Evolutionary conservation across 2,888 invertebrate genomes (phyloP).

Genomic region (Elegia similella): DNA sequence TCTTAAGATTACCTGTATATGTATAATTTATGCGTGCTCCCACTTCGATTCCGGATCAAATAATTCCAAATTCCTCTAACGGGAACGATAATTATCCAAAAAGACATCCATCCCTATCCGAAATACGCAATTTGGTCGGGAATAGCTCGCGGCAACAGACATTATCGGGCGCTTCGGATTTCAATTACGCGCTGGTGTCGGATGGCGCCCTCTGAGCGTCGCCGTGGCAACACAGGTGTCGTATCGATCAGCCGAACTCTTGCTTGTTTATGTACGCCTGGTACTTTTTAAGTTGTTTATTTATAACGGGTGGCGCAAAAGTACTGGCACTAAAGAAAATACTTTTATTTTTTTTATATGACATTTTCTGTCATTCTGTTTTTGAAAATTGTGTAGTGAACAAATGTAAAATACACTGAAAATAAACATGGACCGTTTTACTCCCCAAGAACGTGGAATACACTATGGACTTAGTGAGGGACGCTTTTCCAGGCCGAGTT

Average conservation of each 20-base stretch:
- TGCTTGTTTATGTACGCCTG: conserved; percentile 43
- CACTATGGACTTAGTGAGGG: no score
- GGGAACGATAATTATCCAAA: conserved; percentile 39
- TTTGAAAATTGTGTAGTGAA: no score
- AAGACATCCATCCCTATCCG: conserved; percentile 45
- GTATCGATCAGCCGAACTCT: conserved; percentile 59
- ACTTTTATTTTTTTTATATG: no score
- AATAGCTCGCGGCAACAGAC: conserved; percentile 62
- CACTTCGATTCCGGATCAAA: neutral
- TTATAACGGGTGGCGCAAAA: no score
- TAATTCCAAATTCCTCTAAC: conserved; percentile 1
- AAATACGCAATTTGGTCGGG: conserved; percentile 65
- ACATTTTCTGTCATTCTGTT: no score
- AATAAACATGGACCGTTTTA: no score
- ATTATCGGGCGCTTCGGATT: conserved; percentile 77
- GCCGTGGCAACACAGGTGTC: conserved; percentile 76
- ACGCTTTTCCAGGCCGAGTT: no score
- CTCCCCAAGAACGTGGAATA: no score
- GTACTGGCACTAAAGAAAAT: no score
- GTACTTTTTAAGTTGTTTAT: conserved; percentile 30
- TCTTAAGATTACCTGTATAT: no score
- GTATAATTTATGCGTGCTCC: no score
- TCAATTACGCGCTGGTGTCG: conserved; percentile 79
- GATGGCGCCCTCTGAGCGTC: conserved; percentile 70
- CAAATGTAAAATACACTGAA: no score